Percentiles rank a stretch among this genome's conserved stretches.
Conservation (phyloP, 2,888 invertebrate species). For the Willowsia nigromaculata region DNA sequence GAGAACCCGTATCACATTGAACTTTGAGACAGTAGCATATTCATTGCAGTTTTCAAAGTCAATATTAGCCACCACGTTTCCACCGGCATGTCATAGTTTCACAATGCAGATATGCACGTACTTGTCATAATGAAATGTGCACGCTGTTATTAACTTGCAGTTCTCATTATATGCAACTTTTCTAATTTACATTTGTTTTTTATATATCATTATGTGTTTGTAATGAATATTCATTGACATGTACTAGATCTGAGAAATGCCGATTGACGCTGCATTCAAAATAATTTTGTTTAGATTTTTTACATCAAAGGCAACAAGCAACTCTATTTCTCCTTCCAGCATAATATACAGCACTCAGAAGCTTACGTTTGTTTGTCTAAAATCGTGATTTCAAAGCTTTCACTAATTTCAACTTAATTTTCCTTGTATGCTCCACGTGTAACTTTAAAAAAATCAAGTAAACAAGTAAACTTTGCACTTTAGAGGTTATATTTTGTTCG, state of each 20-base stretch:
- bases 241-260: not conserved
- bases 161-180: constrained; percentile 12
- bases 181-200: no score
- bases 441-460: no score
- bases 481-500: no score
- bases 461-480: not conserved
- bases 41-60: no score
- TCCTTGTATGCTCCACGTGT: constrained; percentile 6
- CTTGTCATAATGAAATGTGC: not conserved
- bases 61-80: no score
- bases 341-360: no score
- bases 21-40: not conserved
- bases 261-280: no score
- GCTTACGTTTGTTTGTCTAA: not conserved
- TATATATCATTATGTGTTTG: not conserved
- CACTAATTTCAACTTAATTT: not conserved
- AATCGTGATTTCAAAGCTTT: not conserved
- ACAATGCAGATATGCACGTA: no score
- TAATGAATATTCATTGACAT: not conserved
- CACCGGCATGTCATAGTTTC: no score
- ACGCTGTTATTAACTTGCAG: constrained; percentile 6
- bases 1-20: not conserved
- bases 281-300: no score
- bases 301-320: no score
- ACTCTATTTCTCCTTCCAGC: no score